phyloP scores from a whole-genome alignment of 2,797 vertebrate genomes.

The Sebastes trivittatus region DNA sequence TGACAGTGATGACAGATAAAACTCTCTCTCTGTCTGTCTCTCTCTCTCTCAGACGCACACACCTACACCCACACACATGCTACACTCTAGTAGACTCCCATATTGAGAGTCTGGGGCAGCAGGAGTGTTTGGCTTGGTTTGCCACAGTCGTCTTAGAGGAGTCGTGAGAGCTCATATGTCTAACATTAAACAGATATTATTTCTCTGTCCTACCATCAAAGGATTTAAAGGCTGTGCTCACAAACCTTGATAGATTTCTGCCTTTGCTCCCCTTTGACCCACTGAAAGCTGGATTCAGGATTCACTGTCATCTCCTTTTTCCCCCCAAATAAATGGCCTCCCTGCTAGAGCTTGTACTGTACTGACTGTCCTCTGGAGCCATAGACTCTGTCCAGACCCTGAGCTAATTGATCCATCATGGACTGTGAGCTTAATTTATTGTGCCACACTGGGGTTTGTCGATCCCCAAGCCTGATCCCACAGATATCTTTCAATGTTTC shows the following conservation, averaged over 20 bases:
- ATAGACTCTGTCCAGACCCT: conserved; percentile 22
- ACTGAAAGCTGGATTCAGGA: not conserved
- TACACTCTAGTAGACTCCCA: not conserved
- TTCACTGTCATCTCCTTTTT: not conserved
- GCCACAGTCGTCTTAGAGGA: not conserved
- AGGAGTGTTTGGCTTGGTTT: conserved; percentile 15
- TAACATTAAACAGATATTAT: conserved; percentile 40
- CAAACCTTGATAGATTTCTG: conserved; percentile 3
- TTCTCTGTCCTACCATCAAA: not conserved
- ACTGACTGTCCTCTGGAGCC: not conserved
- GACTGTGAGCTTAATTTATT: conserved; percentile 5
- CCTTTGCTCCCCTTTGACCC: not conserved
- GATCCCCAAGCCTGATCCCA: not conserved
- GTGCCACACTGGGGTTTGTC: not conserved
- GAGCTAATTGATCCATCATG: conserved; percentile 11
- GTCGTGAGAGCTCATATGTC: conserved; percentile 3
- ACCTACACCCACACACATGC: not conserved
- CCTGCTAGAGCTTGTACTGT: not conserved
- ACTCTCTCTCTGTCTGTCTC: not conserved
- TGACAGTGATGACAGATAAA: conserved; percentile 46
- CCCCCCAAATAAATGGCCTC: not conserved
- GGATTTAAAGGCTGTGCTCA: conserved; percentile 3
- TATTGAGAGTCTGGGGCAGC: not conserved
- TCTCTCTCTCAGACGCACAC: not conserved
- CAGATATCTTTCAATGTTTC: conserved; percentile 1